A percentile compares a stretch with the other conserved stretches of the same genome.
Evolutionary conservation across 2,797 vertebrate species (phyloP).

Genomic region (Calcarius lapponicus): DNA sequence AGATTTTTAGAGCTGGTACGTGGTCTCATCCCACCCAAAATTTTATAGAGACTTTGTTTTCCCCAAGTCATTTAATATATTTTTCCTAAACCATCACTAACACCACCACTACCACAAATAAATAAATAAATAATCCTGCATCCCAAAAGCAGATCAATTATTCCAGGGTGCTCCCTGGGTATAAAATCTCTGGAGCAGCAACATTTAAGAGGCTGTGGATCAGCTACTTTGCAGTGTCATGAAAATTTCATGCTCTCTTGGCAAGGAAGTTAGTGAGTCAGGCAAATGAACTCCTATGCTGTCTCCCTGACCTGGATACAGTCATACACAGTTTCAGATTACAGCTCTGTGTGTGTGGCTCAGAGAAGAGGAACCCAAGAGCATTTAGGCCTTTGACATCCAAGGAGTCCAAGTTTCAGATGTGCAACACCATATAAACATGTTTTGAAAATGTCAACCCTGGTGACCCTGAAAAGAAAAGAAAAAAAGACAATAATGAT

Average conservation of each 20-base stretch:
- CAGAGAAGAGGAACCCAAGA: neutral
- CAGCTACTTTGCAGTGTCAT: constrained; percentile 44
- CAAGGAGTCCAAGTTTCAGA: neutral
- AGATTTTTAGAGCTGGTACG: neutral
- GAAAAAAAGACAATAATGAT: neutral
- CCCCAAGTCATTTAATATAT: neutral
- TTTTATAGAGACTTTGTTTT: neutral
- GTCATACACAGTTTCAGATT: constrained; percentile 1
- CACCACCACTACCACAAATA: neutral
- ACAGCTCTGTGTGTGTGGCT: neutral
- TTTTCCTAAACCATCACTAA: neutral
- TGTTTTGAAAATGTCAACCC: neutral
- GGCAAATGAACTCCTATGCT: neutral
- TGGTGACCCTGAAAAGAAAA: neutral
- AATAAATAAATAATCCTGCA: neutral
- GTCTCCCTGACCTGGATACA: constrained; percentile 21
- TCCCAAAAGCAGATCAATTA: neutral
- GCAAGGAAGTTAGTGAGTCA: constrained; percentile 53
- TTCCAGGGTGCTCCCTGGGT: neutral
- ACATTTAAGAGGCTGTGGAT: constrained; percentile 21
- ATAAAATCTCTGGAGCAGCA: neutral
- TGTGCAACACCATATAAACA: neutral
- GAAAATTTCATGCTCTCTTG: constrained; percentile 59
- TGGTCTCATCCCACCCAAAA: neutral
- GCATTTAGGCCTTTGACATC: neutral